phyloP scores from a whole-genome alignment of 1,140 invertebrate genomes.

The Kradibia gibbosae region DNA sequence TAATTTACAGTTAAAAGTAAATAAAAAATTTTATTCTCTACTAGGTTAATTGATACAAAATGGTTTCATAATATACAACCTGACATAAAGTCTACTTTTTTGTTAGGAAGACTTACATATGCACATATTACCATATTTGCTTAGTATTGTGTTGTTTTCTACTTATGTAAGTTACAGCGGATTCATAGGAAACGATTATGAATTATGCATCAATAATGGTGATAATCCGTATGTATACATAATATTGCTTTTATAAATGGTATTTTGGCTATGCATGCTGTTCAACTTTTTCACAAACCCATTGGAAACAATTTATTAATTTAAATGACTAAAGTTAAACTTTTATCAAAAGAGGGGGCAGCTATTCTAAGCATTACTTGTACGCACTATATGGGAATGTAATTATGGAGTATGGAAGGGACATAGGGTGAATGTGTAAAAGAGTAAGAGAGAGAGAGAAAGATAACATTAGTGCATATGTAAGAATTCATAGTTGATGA shows the following conservation, averaged over 20 bases:
- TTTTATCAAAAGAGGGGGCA: neutral
- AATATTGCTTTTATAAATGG: slow-evolving; percentile 23
- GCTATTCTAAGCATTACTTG: neutral
- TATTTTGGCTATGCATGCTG: slow-evolving; percentile 35
- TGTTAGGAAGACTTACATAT: slow-evolving; percentile 37
- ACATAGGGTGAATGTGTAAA: neutral
- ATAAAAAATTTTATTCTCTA: slow-evolving; percentile 19
- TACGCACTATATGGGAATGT: neutral
- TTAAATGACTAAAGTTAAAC: neutral
- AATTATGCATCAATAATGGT: slow-evolving; percentile 22
- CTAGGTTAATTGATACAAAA: slow-evolving; percentile 17
- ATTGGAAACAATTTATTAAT: neutral
- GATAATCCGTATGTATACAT: slow-evolving; percentile 45
- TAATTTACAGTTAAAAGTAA: slow-evolving; percentile 20
- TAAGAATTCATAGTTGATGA: neutral
- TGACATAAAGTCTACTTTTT: slow-evolving; percentile 5
- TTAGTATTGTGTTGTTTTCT: slow-evolving; percentile 42
- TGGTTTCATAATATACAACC: slow-evolving; percentile 28
- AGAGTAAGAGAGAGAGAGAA: neutral
- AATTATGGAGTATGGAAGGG: neutral
- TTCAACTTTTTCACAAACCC: neutral
- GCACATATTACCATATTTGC: slow-evolving; percentile 23
- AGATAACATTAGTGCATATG: neutral
- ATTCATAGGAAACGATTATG: slow-evolving; percentile 33
- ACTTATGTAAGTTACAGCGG: slow-evolving; percentile 26